Base-by-base conservation (phyloP, 1,140 invertebrate genomes). In the Drosophila ficusphila region DNA sequence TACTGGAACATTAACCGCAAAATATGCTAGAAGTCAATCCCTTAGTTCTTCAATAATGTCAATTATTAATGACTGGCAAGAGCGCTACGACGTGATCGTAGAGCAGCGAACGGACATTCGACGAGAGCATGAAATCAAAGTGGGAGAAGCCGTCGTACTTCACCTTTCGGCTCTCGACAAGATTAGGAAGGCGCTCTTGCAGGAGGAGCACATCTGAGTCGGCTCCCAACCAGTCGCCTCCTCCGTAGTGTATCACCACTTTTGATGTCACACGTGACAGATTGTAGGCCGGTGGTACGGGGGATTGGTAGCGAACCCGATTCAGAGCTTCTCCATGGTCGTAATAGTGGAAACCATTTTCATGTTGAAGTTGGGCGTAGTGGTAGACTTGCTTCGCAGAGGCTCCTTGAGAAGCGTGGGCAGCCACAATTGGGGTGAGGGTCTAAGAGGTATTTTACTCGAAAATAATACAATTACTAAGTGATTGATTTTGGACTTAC, bases 361-460 rank as follows among this genome's bases (percentile, higher is more conserved):
- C 12, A 0, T n/a, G 47, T 8, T 49, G 8, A 16, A 73, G 11
- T 47, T 81, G 78, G 3, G 78, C 78, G 12, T 77, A 81, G 27
- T 81, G 77, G 16, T 68, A 57, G 19, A 81, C 16, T 29, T 54
- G 56, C 8, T 57, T 33, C 14, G 49, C 38, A 0, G 77, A 81
- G n/a, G 60, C 51, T 0, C 77, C 77, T 25, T 81, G 77, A 4
- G 67, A 68, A 14, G 78, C 39, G 31, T 81, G 77, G 0, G 54
- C 60, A 0, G 36, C 42, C 5, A 82, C 47, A 2, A 81, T 21
- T 4, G 78, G 60, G 1, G 73, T 62, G 0, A 82, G 41, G 1
- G 67, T 77, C 77, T 81, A 19, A 0, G 53, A 39, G 3, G 5
- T 12, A 14, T 4, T 2, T 3, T 0, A 18, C 6, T 2, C 4